Conservation (phyloP, 2,113 vertebrate species). For the Rhea americana region DNA sequence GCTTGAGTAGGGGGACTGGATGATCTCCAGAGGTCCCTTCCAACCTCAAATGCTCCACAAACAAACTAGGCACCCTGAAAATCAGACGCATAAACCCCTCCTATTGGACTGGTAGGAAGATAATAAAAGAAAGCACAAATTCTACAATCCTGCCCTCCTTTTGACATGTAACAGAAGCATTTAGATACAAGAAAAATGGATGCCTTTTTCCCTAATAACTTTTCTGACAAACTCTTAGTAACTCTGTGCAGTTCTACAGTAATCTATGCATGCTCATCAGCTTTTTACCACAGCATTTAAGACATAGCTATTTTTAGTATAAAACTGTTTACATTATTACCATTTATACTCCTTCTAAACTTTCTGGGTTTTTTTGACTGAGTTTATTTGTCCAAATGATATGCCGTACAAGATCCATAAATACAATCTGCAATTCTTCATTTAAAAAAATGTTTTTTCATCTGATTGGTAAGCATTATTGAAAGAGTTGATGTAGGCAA, state of each 20-base stretch:
- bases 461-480: not conserved
- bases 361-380: not conserved
- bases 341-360: not conserved
- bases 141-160: not conserved
- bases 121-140: not conserved
- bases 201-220: not conserved
- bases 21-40: too few relatives aligned
- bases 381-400: not conserved
- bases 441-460: not conserved
- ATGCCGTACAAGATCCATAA: not conserved
- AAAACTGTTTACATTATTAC: not conserved
- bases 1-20: too few relatives aligned
- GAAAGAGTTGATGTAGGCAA: not conserved
- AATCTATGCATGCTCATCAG: not conserved
- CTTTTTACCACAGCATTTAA: not conserved
- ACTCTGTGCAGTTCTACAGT: not conserved
- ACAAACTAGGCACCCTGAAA: not conserved
- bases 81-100: not conserved
- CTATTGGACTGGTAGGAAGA: not conserved
- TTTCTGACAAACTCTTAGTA: not conserved
- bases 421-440: not conserved
- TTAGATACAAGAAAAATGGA: not conserved
- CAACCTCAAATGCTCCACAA: too few relatives aligned
- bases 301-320: fast-evolving
- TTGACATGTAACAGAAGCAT: not conserved